Percentiles rank a stretch among this genome's conserved stretches.
Evolutionary conservation across 2,797 vertebrate species (phyloP).

Genomic region (Pipistrellus kuhlii): DNA sequence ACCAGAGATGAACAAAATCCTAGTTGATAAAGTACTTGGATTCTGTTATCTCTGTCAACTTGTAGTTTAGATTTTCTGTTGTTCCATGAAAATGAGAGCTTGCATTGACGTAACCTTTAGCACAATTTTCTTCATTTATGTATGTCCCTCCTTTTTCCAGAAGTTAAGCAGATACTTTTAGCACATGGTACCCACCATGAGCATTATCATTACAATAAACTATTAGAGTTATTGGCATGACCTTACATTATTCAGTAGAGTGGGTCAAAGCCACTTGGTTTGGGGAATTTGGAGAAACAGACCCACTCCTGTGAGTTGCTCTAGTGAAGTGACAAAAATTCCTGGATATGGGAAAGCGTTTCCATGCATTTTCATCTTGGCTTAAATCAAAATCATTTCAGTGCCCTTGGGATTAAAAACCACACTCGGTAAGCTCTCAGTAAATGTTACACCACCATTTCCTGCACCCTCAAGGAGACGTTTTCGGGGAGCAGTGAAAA

Average conservation of each 20-base stretch:
- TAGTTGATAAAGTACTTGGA: neutral
- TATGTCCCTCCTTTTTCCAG: too few species aligned
- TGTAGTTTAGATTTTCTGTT: neutral
- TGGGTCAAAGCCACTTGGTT: neutral
- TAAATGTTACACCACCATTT: neutral
- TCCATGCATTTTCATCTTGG: neutral
- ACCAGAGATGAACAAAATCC: conserved; percentile 6
- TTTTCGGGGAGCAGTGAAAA: conserved; percentile 23
- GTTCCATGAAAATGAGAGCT: neutral
- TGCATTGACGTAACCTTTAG: neutral
- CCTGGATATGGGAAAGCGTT: neutral
- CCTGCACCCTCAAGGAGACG: neutral
- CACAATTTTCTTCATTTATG: neutral
- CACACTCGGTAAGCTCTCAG: neutral
- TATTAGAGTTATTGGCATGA: too few species aligned
- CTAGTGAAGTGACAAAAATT: neutral
- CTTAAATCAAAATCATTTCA: conserved; percentile 7
- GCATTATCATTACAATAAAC: neutral
- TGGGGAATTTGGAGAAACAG: neutral
- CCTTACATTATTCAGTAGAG: neutral
- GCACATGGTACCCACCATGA: rapidly evolving
- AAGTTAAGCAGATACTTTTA: neutral
- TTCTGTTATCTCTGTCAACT: neutral
- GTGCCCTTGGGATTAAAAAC: neutral
- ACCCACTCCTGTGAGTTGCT: neutral